Conservation (phyloP, 2,113 vertebrate genomes). For the Hiodon tergisus region DNA sequence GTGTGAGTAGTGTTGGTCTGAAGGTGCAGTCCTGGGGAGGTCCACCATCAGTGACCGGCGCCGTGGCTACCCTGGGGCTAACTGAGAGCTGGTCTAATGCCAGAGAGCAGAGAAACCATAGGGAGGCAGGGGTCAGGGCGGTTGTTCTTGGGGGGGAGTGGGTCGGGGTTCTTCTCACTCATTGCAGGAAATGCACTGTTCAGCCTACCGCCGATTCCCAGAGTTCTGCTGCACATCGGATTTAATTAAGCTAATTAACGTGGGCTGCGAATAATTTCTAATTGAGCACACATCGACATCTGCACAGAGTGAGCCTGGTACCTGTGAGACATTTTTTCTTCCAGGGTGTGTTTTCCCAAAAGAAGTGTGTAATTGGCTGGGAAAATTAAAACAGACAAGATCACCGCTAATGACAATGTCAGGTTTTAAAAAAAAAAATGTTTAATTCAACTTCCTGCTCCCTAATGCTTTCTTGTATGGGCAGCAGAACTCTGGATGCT, state of each 20-base stretch:
- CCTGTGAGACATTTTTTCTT: slow-evolving; percentile 23
- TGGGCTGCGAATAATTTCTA: slow-evolving; percentile 30
- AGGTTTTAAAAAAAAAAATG: too few relatives aligned
- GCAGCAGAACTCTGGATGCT: background rate
- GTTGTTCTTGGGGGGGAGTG: background rate
- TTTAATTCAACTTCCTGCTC: background rate
- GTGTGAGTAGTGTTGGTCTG: background rate
- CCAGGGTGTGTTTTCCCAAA: slow-evolving; percentile 10
- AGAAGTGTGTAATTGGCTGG: slow-evolving; percentile 33
- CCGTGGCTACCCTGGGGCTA: too few relatives aligned
- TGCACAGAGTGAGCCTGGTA: slow-evolving; percentile 27
- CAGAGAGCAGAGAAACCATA: too few relatives aligned
- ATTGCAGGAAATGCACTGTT: background rate
- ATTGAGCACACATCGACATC: slow-evolving; percentile 38
- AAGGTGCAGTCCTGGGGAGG: too few relatives aligned
- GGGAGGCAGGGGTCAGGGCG: too few relatives aligned
- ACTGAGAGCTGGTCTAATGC: too few relatives aligned
- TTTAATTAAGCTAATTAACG: slow-evolving; percentile 51
- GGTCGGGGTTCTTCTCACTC: background rate
- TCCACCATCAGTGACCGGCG: too few relatives aligned
- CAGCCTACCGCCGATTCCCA: slow-evolving; percentile 1
- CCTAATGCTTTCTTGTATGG: too few relatives aligned
- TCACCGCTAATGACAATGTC: slow-evolving; percentile 4
- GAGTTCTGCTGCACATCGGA: slow-evolving; percentile 40
- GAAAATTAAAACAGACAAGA: slow-evolving; percentile 36